These are phyloP conservation scores for Parasteatoda tepidariorum DNA, from an alignment of 1,140 invertebrate genomes.

Conservation along the genomic window DNA sequence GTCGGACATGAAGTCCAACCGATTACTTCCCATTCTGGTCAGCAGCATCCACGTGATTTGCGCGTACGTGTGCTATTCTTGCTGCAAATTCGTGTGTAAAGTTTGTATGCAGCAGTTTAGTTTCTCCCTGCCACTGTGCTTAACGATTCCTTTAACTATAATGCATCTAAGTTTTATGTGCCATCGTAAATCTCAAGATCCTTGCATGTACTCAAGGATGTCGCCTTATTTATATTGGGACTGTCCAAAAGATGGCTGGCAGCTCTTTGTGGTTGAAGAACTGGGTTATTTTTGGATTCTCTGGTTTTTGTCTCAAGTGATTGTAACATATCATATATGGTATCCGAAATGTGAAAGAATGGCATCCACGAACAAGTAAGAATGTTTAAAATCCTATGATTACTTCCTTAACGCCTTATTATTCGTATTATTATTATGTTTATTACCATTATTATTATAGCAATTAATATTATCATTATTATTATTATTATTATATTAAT, in stretches of 20 bases:
- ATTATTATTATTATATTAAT: too few relatives aligned
- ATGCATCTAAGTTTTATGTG: conserved; percentile 81
- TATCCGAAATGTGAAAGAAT: conserved; percentile 96
- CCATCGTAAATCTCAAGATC: conserved; percentile 85
- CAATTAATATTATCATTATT: too few relatives aligned
- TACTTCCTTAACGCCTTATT: neutral
- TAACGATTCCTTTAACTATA: conserved; percentile 88
- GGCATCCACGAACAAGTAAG: conserved; percentile 89
- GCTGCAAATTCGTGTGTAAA: conserved; percentile 95
- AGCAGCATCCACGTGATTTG: conserved; percentile 83
- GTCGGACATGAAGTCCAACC: conserved; percentile 13
- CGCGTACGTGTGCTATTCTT: conserved; percentile 88
- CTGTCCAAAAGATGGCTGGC: conserved; percentile 79
- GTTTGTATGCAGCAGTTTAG: conserved; percentile 96
- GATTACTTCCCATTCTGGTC: conserved; percentile 76
- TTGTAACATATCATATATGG: conserved; percentile 97
- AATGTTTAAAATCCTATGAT: neutral
- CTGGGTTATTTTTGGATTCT: conserved; percentile 28
- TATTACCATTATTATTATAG: too few relatives aligned
- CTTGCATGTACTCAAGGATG: conserved; percentile 85
- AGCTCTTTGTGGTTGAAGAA: neutral
- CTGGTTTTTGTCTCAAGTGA: conserved; percentile 94
- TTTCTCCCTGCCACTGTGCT: conserved; percentile 92
- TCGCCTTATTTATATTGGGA: conserved; percentile 91
- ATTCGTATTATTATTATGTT: too few relatives aligned